These are phyloP conservation scores for Solea senegalensis DNA, from an alignment of 2,113 vertebrate genomes.

Conservation along the genomic window DNA sequence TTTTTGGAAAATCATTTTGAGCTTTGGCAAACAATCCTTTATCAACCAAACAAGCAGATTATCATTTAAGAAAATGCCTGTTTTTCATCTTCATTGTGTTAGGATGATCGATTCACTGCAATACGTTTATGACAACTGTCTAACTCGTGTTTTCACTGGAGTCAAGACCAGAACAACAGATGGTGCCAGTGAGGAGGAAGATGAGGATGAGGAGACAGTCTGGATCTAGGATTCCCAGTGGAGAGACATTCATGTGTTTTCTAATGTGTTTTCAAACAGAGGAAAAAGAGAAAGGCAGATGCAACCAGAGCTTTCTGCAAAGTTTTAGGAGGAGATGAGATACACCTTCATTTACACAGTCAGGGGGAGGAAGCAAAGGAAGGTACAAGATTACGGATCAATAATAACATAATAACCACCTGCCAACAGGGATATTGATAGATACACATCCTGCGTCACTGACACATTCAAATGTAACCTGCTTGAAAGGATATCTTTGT, in stretches of 20 bases:
- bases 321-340: slow-evolving; percentile 26
- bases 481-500: too few relatives aligned
- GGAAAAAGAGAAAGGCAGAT: slow-evolving; percentile 15
- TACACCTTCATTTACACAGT: slow-evolving; percentile 2
- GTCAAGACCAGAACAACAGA: slow-evolving; percentile 69
- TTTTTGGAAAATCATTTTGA: too few relatives aligned
- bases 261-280: slow-evolving; percentile 45
- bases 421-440: too few relatives aligned
- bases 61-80: slow-evolving; percentile 33
- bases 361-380: too few relatives aligned
- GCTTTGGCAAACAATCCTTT: too few relatives aligned
- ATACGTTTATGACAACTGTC: slow-evolving; percentile 76
- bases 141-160: slow-evolving; percentile 66
- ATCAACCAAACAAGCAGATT: too few relatives aligned
- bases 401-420: too few relatives aligned
- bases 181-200: slow-evolving; percentile 56
- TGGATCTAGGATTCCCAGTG: slow-evolving; percentile 47
- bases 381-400: too few relatives aligned
- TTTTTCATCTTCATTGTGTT: slow-evolving; percentile 66
- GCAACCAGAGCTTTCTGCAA: slow-evolving; percentile 24
- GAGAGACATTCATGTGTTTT: slow-evolving; percentile 37
- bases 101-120: slow-evolving; percentile 71
- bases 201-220: slow-evolving; percentile 19
- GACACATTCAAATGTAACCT: too few relatives aligned
- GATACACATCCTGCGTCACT: too few relatives aligned